Evolutionary conservation across 2,797 vertebrate genomes (phyloP).

Genomic region (Eleutherodactylus coqui): DNA sequence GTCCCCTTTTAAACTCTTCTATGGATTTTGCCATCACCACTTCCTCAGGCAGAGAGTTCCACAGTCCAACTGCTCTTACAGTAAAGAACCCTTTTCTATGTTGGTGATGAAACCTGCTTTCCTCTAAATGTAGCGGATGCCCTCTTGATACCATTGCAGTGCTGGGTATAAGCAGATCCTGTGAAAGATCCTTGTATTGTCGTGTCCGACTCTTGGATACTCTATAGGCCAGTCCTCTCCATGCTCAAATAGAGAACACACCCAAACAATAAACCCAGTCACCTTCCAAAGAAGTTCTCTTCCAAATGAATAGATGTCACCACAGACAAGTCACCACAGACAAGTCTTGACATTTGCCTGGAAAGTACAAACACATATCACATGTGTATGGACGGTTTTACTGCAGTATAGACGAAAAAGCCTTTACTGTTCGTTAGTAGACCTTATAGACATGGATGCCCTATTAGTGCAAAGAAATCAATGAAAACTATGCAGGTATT

Average conservation of each 20-base stretch:
- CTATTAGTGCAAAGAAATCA: not conserved
- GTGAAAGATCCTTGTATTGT: too few relatives aligned
- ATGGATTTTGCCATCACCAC: too few relatives aligned
- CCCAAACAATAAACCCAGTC: not conserved
- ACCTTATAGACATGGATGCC: not conserved
- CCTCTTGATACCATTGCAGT: too few relatives aligned
- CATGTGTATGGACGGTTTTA: not conserved
- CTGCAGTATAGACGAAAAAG: not conserved
- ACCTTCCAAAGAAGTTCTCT: not conserved
- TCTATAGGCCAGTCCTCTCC: too few relatives aligned
- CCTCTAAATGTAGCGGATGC: too few relatives aligned
- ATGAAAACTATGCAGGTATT: not conserved
- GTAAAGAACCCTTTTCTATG: too few relatives aligned
- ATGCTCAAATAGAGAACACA: slow-evolving; percentile 8
- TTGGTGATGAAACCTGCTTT: too few relatives aligned
- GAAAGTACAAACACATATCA: not conserved
- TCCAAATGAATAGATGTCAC: slow-evolving; percentile 4
- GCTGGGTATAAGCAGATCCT: too few relatives aligned
- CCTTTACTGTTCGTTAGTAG: not conserved
- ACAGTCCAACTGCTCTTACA: too few relatives aligned
- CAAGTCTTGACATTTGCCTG: slow-evolving; percentile 18
- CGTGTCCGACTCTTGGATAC: too few relatives aligned
- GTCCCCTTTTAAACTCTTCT: too few relatives aligned
- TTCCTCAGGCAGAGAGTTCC: too few relatives aligned
- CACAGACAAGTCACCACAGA: not conserved